phyloP scores from a whole-genome alignment of 2,888 invertebrate genomes.

The Philaethria dido region DNA sequence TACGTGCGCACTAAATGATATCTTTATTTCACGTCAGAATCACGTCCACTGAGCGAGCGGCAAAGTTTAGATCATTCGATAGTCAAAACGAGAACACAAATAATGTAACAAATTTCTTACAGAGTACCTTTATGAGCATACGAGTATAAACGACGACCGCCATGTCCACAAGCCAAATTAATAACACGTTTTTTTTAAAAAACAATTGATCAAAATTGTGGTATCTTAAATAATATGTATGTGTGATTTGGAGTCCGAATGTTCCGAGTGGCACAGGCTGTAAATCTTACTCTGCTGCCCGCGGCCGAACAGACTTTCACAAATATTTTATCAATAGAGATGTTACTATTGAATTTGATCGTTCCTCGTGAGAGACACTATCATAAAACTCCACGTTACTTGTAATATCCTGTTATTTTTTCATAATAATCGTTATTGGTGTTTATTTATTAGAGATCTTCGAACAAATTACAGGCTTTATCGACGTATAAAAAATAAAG shows the following conservation, averaged over 20 bases:
- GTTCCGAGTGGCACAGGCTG: conserved; percentile 65
- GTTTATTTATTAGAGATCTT: conserved; percentile 82
- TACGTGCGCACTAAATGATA: conserved; percentile 64
- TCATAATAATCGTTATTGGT: conserved; percentile 83
- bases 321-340: conserved; percentile 78
- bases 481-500: conserved; percentile 79
- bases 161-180: conserved; percentile 60
- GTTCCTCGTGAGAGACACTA: conserved; percentile 67
- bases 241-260: conserved; percentile 74
- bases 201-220: conserved; percentile 76
- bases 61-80: conserved; percentile 57
- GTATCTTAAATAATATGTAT: conserved; percentile 76
- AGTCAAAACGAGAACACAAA: conserved; percentile 58
- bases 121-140: background rate
- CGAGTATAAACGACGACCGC: conserved; percentile 1
- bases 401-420: conserved; percentile 83
- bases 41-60: conserved; percentile 58
- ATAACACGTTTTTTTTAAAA: conserved; percentile 71
- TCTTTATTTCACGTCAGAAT: conserved; percentile 70
- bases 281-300: conserved; percentile 74
- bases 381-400: conserved; percentile 69
- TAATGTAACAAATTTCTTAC: conserved; percentile 65
- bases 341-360: conserved; percentile 75
- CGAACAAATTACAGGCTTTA: conserved; percentile 82
- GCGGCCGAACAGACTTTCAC: conserved; percentile 75